These are phyloP conservation scores for Chloroceryle inda DNA, from an alignment of 2,797 vertebrate species.

Conservation along the genomic window DNA sequence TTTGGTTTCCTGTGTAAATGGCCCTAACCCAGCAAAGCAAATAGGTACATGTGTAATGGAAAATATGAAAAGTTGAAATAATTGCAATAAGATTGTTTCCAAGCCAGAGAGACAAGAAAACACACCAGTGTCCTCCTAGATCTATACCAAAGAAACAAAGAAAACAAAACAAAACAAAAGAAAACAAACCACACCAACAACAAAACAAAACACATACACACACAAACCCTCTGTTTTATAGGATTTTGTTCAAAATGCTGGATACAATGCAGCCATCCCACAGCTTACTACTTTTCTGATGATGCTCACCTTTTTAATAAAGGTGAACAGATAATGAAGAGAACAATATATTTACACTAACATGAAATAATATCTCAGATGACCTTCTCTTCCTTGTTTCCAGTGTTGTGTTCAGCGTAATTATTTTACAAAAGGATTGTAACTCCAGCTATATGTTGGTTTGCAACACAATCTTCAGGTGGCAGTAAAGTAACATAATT, in stretches of 20 bases:
- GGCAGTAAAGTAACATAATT: background rate
- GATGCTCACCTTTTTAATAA: background rate
- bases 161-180: background rate
- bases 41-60: accelerated
- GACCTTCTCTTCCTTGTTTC: background rate
- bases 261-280: background rate
- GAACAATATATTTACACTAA: background rate
- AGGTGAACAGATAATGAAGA: background rate
- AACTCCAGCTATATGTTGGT: background rate
- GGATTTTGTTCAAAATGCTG: background rate
- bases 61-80: background rate
- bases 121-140: background rate
- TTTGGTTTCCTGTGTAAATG: background rate
- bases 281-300: background rate
- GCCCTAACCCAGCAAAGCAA: background rate
- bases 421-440: background rate
- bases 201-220: too few relatives aligned
- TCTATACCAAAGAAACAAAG: background rate
- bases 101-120: background rate
- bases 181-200: too few relatives aligned
- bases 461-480: background rate
- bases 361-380: background rate
- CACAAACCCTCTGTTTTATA: background rate
- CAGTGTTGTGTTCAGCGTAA: background rate
- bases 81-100: background rate